phyloP scores from a whole-genome alignment of 1,140 invertebrate genomes.

The Drosophila pseudoananassae region DNA sequence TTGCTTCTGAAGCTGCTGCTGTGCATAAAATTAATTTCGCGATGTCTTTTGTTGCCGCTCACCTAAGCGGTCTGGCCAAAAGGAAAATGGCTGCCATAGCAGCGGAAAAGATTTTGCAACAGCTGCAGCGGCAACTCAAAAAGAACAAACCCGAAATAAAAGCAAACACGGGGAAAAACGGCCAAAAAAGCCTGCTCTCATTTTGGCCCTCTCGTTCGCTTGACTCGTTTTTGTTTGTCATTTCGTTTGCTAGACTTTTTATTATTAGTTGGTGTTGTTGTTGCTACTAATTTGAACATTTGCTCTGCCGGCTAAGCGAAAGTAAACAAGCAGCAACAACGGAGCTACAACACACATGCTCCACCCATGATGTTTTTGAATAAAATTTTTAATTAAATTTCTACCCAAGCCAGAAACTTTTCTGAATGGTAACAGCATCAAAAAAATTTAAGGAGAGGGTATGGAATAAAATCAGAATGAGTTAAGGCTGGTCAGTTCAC shows the following conservation, averaged over 20 bases:
- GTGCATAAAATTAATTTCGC: conserved; percentile 80
- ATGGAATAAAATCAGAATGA: background rate
- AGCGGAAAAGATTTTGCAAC: conserved; percentile 76
- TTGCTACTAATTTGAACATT: conserved; percentile 75
- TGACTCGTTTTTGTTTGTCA: conserved; percentile 48
- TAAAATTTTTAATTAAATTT: conserved; percentile 63
- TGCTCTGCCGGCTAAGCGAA: conserved; percentile 53
- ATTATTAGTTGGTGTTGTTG: conserved; percentile 51
- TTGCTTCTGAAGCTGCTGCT: conserved; percentile 50
- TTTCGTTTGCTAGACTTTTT: conserved; percentile 62
- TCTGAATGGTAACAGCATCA: conserved; percentile 16
- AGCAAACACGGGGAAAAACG: conserved; percentile 20
- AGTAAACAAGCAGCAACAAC: conserved; percentile 58
- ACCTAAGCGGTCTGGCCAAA: conserved; percentile 71
- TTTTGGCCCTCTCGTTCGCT: conserved; percentile 50
- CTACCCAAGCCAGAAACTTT: conserved; percentile 22
- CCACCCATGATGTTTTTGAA: conserved; percentile 54
- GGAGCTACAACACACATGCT: conserved; percentile 44
- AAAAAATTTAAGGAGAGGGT: background rate
- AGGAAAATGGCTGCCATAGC: conserved; percentile 72
- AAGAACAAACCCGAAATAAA: conserved; percentile 9
- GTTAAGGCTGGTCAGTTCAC: background rate
- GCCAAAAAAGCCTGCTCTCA: conserved; percentile 73
- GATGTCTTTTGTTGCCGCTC: conserved; percentile 76
- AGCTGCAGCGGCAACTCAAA: conserved; percentile 58